Conservation (phyloP, 2,888 invertebrate genomes). For the Heliothis peltigera region DNA sequence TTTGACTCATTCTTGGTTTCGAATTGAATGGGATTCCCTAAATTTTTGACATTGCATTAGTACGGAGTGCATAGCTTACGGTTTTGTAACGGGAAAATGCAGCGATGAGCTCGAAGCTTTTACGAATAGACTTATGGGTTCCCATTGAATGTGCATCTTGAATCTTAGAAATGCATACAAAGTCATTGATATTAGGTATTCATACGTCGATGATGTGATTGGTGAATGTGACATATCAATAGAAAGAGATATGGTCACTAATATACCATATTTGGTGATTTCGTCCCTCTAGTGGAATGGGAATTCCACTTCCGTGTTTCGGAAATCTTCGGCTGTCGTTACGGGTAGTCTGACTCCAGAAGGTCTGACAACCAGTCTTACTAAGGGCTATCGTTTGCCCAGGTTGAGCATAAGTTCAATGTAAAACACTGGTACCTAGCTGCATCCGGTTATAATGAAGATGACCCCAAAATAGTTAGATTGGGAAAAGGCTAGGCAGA, state of each 20-base stretch:
- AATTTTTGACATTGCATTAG: slow-evolving; percentile 21
- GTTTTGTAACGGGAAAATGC: slow-evolving; percentile 23
- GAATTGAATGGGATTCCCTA: slow-evolving; percentile 38
- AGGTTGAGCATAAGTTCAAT: no score
- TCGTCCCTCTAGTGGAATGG: no score
- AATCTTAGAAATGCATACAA: background rate
- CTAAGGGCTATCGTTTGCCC: no score
- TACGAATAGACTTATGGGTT: background rate
- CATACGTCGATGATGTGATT: slow-evolving; percentile 1
- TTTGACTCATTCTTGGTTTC: slow-evolving; percentile 40
- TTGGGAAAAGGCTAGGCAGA: no score
- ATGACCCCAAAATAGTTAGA: no score
- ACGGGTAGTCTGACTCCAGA: no score
- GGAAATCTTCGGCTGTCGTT: no score
- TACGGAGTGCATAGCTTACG: slow-evolving; percentile 19
- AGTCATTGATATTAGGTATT: no score
- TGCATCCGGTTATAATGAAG: no score
- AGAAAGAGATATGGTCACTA: background rate
- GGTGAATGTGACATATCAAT: background rate
- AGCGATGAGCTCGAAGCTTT: background rate
- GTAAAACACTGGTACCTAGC: no score
- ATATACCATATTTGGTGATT: background rate
- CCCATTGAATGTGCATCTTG: background rate
- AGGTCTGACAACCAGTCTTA: no score
- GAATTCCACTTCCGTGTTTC: no score